Base-by-base conservation (phyloP, 2,888 invertebrate species). In the Parnassius apollo region DNA sequence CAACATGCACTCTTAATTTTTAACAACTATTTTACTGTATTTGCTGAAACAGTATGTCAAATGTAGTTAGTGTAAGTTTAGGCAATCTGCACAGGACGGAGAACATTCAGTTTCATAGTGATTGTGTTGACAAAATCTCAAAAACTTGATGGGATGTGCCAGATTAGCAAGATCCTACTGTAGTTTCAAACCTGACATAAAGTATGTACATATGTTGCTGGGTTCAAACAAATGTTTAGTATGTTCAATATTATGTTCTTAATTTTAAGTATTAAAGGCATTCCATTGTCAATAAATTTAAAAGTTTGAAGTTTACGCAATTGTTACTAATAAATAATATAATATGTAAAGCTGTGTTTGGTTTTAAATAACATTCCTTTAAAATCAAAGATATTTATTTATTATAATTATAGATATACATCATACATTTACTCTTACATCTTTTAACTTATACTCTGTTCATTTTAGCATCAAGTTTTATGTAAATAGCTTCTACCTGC, bases 241-340 rank as follows among this genome's bases (percentile, higher is more conserved):
- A n/a, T 51, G 52, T 59, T 56, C 45, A 52, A 46, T 45, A 25
- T 59, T 45, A 25, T 59, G 18, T 25, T 63, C 12, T 13, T 50
- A 53, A 48, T 18, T 46, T 25, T 59, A 44, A 50, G 44, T 48
- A 50, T 59, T 63, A 13, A 48, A 42, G 42, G 48, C 46, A 62
- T 58, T 57, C 57, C 53, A 35, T 22, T 56, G 51, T 59, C 59
- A 59, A 75, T 71, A 77, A 78, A 66, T 69, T 65, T 68, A 52
- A 51, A 66, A 66, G 61, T 69, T 61, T 61, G 66, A 69, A 82
- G 79, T 83, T 82, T 83, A 84, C 78, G 77, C 76, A 84, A 78
- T 70, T 85, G 85, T 85, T 86, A 76, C 75, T 73, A 83, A 81
- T 83, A 84, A 84, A 83, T 75, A 76, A 72, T 71, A 71, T 68